A percentile compares a stretch with the other conserved stretches of the same genome.
phyloP scores from a whole-genome alignment of 2,888 invertebrate genomes.

The Acanthococcus lagerstroemiae region DNA sequence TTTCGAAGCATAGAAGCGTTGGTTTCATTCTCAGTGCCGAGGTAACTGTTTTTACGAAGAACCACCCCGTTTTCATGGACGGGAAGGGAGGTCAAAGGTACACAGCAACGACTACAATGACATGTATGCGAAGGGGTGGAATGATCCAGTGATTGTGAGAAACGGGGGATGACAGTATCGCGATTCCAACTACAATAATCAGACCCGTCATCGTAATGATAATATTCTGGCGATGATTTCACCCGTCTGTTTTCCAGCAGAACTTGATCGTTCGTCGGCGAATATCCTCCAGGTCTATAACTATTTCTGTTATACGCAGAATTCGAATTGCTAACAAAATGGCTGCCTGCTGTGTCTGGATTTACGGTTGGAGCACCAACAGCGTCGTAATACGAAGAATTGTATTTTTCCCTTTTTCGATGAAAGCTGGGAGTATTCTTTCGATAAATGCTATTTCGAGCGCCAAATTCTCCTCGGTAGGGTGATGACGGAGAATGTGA shows the following conservation, averaged over 20 bases:
- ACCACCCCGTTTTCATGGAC: not conserved
- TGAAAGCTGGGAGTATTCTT: too few relatives aligned
- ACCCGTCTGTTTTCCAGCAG: not conserved
- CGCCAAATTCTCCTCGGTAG: not conserved
- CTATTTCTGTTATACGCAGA: not conserved
- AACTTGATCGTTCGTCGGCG: not conserved
- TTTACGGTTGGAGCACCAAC: not conserved
- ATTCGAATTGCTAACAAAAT: not conserved
- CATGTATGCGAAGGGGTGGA: conserved; percentile 3
- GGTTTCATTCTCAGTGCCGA: not conserved
- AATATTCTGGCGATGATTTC: not conserved
- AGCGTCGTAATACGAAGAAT: not conserved
- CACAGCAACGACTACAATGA: conserved; percentile 12
- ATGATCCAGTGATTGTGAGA: not conserved
- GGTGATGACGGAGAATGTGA: not conserved
- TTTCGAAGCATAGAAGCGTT: not conserved
- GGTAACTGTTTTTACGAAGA: not conserved
- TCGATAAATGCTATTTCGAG: not conserved
- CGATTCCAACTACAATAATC: conserved; percentile 6
- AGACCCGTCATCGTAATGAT: not conserved
- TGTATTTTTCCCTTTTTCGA: not conserved
- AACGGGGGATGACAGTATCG: not conserved
- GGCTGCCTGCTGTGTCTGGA: not conserved
- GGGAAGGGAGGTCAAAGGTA: conserved; percentile 1
- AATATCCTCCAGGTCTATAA: not conserved